Conservation (phyloP, 2,797 vertebrate species). For the Typhlichthys eigenmanni region DNA sequence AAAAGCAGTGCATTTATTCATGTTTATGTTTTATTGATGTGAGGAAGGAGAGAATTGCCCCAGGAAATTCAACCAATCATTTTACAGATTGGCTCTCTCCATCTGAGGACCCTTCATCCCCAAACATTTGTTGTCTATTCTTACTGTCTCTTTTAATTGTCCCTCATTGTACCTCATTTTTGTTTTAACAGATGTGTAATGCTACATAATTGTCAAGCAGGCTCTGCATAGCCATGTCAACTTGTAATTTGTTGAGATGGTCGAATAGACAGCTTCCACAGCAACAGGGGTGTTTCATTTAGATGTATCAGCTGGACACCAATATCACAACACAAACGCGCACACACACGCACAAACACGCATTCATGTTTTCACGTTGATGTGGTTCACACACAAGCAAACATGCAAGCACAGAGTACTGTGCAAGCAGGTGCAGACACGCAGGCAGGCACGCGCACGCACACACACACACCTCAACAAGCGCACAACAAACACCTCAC, state of each 20-base stretch:
- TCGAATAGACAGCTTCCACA: slow-evolving; percentile 42
- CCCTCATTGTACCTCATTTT: slow-evolving; percentile 25
- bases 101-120: slow-evolving; percentile 72
- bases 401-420: too few species aligned
- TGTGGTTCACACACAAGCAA: neutral
- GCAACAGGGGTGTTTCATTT: slow-evolving; percentile 45
- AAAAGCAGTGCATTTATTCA: slow-evolving; percentile 80
- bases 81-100: slow-evolving; percentile 74
- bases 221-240: slow-evolving; percentile 26
- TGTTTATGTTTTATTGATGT: slow-evolving; percentile 83
- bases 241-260: slow-evolving; percentile 39
- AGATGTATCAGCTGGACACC: slow-evolving; percentile 36
- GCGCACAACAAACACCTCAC: neutral
- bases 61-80: slow-evolving; percentile 79
- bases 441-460: neutral
- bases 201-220: too few species aligned
- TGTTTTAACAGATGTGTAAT: neutral
- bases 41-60: slow-evolving; percentile 76
- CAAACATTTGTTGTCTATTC: slow-evolving; percentile 51
- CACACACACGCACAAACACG: neutral
- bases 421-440: too few species aligned
- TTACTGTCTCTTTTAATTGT: slow-evolving; percentile 18
- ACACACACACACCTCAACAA: slow-evolving; percentile 2
- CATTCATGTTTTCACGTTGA: neutral
- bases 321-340: neutral